Percentiles rank a stretch among this genome's conserved stretches.
Conservation (phyloP, 2,797 vertebrate genomes). For the Podarcis lilfordi region DNA sequence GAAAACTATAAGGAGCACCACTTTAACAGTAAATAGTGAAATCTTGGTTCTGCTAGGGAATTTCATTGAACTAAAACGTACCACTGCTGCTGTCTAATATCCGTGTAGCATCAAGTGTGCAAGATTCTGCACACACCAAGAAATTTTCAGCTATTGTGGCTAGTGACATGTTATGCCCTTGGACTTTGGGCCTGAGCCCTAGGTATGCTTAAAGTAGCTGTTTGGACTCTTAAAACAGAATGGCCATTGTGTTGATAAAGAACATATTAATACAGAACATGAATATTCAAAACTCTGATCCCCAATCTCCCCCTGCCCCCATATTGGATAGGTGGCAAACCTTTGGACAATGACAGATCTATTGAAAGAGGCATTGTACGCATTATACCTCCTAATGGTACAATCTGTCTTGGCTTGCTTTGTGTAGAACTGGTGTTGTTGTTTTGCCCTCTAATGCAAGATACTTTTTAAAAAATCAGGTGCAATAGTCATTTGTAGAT, state of each 20-base stretch:
- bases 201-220: background rate
- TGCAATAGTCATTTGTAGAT: background rate
- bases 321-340: background rate
- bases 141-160: background rate
- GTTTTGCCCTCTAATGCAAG: background rate
- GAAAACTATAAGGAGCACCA: conserved; percentile 51
- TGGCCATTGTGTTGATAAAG: too few species aligned
- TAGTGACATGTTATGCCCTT: background rate
- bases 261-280: background rate
- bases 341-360: background rate
- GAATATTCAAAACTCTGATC: conserved; percentile 2
- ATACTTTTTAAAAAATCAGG: background rate
- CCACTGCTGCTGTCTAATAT: conserved; percentile 5
- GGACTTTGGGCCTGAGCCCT: background rate
- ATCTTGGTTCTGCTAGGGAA: conserved; percentile 8
- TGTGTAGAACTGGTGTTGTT: background rate
- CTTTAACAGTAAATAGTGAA: conserved; percentile 40
- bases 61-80: background rate
- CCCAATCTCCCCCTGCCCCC: background rate
- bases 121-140: background rate
- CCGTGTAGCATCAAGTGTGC: background rate
- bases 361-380: background rate
- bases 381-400: background rate
- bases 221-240: background rate
- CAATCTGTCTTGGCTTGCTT: conserved; percentile 8